Percentiles rank a stretch among this genome's conserved stretches.
Evolutionary conservation across 2,113 vertebrate genomes (phyloP).

Genomic region (Chlamydotis undulata): DNA sequence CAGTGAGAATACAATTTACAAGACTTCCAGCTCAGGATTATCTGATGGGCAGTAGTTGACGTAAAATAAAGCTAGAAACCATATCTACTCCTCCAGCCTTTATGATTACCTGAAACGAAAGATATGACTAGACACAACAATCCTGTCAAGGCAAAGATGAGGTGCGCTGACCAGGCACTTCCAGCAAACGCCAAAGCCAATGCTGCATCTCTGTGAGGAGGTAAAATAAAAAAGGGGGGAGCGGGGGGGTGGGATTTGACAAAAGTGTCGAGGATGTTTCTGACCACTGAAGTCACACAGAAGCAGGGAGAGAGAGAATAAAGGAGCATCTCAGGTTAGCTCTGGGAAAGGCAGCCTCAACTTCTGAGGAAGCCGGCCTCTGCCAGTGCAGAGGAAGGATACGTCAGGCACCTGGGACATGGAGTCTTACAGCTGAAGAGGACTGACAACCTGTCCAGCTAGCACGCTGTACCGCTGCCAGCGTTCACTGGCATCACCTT

Average conservation of each 20-base stretch:
- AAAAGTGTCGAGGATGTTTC: neutral
- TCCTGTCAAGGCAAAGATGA: neutral
- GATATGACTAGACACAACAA: neutral
- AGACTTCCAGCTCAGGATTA: neutral
- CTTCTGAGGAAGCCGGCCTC: neutral
- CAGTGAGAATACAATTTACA: neutral
- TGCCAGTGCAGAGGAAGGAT: neutral
- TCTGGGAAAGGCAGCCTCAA: neutral
- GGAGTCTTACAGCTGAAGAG: neutral
- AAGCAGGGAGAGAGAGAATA: neutral
- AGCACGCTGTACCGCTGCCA: accelerated
- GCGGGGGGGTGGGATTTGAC: neutral
- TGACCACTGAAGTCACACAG: neutral
- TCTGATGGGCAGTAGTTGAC: neutral
- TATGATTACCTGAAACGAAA: neutral
- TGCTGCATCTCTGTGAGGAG: too few species aligned
- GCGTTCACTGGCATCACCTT: neutral
- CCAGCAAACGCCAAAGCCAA: neutral
- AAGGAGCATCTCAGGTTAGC: neutral
- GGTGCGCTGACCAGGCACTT: neutral
- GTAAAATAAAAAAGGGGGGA: neutral
- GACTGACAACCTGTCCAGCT: neutral
- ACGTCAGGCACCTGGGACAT: accelerated
- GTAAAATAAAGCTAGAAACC: neutral
- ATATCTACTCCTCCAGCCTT: neutral